A percentile compares a stretch with the other conserved stretches of the same genome.
Conservation (phyloP, 2,888 invertebrate genomes). For the Plagiodera versicolora region DNA sequence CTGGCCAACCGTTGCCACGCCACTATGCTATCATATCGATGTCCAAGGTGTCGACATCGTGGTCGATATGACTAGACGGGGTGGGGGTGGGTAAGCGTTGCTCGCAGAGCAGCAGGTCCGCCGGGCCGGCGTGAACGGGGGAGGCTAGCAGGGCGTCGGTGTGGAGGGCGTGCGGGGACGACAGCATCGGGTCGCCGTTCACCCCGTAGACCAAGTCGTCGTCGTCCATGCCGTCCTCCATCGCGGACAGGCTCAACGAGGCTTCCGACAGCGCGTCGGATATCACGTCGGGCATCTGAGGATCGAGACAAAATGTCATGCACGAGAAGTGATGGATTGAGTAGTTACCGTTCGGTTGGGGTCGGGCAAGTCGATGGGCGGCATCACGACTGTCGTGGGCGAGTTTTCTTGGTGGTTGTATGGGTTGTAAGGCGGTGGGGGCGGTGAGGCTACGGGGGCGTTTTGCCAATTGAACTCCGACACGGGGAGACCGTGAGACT, state of each 20-base stretch:
- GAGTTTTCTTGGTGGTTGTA: slow-evolving; percentile 44
- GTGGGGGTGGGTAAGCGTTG: slow-evolving; percentile 55
- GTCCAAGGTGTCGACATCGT: slow-evolving; percentile 59
- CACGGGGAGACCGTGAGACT: slow-evolving; percentile 71
- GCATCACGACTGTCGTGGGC: slow-evolving; percentile 41
- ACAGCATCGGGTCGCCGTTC: slow-evolving; percentile 57
- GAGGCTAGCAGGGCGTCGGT: slow-evolving; percentile 65
- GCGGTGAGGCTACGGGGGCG: slow-evolving; percentile 50
- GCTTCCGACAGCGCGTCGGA: slow-evolving; percentile 57
- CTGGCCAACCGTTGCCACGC: slow-evolving; percentile 20
- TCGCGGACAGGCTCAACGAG: slow-evolving; percentile 61
- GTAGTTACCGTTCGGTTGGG: slow-evolving; percentile 51
- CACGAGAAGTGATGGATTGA: background rate
- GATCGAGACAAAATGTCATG: no score
- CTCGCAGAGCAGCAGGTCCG: slow-evolving; percentile 65
- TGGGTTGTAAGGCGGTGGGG: slow-evolving; percentile 47
- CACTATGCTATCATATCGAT: slow-evolving; percentile 61
- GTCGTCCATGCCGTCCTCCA: slow-evolving; percentile 64
- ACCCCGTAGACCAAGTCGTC: slow-evolving; percentile 52
- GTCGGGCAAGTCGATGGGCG: slow-evolving; percentile 52
- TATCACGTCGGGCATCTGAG: slow-evolving; percentile 54
- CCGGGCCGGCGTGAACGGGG: slow-evolving; percentile 60
- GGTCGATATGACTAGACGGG: slow-evolving; percentile 53
- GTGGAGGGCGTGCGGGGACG: slow-evolving; percentile 59
- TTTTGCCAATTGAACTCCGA: slow-evolving; percentile 64